Percentiles rank a stretch among this genome's conserved stretches.
Evolutionary conservation across 1,140 invertebrate species (phyloP).

Genomic region (Drosophila tani): DNA sequence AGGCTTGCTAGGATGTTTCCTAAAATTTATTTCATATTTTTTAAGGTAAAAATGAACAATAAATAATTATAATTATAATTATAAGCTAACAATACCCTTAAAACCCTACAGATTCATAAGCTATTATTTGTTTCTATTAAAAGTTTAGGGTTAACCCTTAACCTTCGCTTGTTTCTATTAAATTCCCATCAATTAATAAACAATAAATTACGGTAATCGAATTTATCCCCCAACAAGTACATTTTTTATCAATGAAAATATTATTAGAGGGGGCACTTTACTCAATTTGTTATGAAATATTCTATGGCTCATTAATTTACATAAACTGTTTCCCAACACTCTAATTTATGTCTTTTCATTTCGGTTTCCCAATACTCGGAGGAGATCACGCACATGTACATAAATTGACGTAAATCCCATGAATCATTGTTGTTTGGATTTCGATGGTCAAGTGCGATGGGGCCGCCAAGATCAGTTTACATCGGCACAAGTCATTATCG

Average conservation of each 20-base stretch:
- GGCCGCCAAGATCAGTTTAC: constrained; percentile 26
- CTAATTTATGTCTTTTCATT: constrained; percentile 11
- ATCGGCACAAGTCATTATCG: constrained; percentile 41
- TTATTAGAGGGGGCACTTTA: not conserved
- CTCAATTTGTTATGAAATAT: constrained; percentile 25
- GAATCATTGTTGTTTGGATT: constrained; percentile 40
- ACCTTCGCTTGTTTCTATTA: not conserved
- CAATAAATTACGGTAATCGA: constrained; percentile 6
- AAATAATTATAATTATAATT: too few relatives aligned
- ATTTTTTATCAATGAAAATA: not conserved
- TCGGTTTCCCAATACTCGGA: not conserved
- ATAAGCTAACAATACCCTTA: too few relatives aligned
- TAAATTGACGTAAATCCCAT: constrained; percentile 13
- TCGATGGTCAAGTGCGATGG: constrained; percentile 42
- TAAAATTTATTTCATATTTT: not conserved
- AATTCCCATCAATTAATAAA: constrained; percentile 14
- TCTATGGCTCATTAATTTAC: constrained; percentile 30
- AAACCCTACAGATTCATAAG: not conserved
- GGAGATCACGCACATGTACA: constrained; percentile 13
- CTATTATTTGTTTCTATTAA: not conserved
- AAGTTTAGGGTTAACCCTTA: constrained; percentile 3
- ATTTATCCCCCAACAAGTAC: constrained; percentile 17
- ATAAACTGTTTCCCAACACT: constrained; percentile 13
- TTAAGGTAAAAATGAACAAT: not conserved
- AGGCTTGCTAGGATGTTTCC: not conserved